Base-by-base conservation (phyloP, 2,888 invertebrate species). In the Melinaea marsaeus region DNA sequence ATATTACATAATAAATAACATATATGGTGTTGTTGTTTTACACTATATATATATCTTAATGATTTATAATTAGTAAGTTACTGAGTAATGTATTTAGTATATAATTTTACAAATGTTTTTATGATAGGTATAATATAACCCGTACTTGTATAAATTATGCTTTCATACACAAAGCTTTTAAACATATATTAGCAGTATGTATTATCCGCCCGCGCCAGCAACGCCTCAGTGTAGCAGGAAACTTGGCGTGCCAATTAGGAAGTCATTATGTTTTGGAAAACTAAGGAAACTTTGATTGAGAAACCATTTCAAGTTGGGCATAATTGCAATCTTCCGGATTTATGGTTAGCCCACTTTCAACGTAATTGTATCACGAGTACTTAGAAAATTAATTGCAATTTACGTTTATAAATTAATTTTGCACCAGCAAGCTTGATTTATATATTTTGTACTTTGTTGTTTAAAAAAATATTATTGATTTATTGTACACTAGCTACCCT, bases 251-350 rank as follows among this genome's bases (percentile, higher is more conserved):
- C 65, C 61, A 65, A 67, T 67, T 67, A 67, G 67, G 67, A 65
- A 65, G 62, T 65, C 57, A 65, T 67, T 67, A 67, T 62, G 67
- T 65, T 67, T 67, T 65, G 67, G 65, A 62, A 67, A 67, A 65
- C 62, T 63, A 67, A 67, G 67, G 65, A 65, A 67, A 67, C 67
- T 67, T 63, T 56, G 65, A 60, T 65, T 65, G 59, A 51, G 51
- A 54, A 58, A 55, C 37, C 58, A 61, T 56, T 60, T 56, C 56
- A 67, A 67, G 60, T 65, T 61, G 62, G 65, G 35, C 56, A 60
- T 67, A 62, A 60, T 62, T 64, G 67, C 60, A 62, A 58, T 57
- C 55, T 62, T 60, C 60, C 42, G 60, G 58, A 60, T 58, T 67
- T 60, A 67, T 60, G 62, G 67, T 55, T 66, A 55, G 48, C 37